A percentile compares a stretch with the other conserved stretches of the same genome.
phyloP scores from a whole-genome alignment of 2,888 invertebrate genomes.

The Hanleya hanleyi region DNA sequence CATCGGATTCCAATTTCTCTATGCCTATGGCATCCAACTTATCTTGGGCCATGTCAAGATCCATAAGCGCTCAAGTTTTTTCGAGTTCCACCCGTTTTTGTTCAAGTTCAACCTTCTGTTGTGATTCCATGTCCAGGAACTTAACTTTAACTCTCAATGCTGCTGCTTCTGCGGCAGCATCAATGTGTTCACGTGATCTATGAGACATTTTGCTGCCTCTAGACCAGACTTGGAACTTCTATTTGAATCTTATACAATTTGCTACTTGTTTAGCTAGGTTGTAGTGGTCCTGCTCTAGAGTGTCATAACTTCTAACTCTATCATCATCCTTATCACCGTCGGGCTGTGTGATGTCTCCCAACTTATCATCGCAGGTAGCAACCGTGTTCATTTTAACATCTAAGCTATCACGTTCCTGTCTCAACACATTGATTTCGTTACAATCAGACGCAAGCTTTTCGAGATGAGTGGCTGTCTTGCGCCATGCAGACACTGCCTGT shows the following conservation, averaged over 20 bases:
- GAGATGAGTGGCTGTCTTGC: background rate
- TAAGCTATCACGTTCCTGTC: background rate
- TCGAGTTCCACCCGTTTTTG: background rate
- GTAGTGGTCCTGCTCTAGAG: background rate
- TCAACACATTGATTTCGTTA: background rate
- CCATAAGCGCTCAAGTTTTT: too few species aligned
- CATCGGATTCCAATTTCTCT: background rate
- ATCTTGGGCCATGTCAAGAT: too few species aligned
- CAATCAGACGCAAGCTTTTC: background rate
- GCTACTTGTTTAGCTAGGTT: background rate
- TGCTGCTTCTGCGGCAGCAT: slow-evolving; percentile 11
- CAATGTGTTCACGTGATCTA: background rate
- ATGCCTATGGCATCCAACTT: too few species aligned
- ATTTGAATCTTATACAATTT: background rate
- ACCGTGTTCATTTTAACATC: background rate
- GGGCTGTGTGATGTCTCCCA: background rate
- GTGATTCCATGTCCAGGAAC: slow-evolving; percentile 17
- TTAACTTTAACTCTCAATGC: slow-evolving; percentile 15
- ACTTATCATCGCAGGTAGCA: background rate
- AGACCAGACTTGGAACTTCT: too few species aligned
- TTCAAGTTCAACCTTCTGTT: slow-evolving; percentile 15
- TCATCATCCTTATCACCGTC: background rate
- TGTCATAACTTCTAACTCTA: background rate
- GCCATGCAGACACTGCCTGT: background rate
- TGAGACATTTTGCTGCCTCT: background rate